Evolutionary conservation across 1,140 invertebrate genomes (phyloP).

Genomic region (Drosophila oshimai): DNA sequence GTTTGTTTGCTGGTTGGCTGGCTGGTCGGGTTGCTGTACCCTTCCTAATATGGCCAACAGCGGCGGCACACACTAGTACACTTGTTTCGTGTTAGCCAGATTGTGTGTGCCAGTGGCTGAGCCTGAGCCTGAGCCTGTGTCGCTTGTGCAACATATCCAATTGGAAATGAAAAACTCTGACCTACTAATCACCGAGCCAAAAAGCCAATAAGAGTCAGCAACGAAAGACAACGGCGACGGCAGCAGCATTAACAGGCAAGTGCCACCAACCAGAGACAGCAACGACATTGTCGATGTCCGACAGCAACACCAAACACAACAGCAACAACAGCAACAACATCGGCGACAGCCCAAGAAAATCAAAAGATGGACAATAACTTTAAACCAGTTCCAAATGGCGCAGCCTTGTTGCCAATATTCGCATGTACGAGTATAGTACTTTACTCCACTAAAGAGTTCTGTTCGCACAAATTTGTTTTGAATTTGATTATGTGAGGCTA

Average conservation of each 20-base stretch:
- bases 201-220: constrained; percentile 79
- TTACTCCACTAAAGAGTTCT: constrained; percentile 13
- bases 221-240: constrained; percentile 41
- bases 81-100: constrained; percentile 41
- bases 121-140: constrained; percentile 5
- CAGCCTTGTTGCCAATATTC: constrained; percentile 73
- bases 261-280: constrained; percentile 55
- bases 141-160: constrained; percentile 76
- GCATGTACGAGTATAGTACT: constrained; percentile 35
- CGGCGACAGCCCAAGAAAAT: constrained; percentile 71
- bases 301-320: constrained; percentile 31
- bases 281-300: constrained; percentile 37
- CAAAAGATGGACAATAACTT: constrained; percentile 80
- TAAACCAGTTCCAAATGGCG: constrained; percentile 68
- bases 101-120: constrained; percentile 14
- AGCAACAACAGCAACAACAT: constrained; percentile 50
- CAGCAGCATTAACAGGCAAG: constrained; percentile 26
- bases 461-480: constrained; percentile 76
- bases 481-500: constrained; percentile 69
- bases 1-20: constrained; percentile 12
- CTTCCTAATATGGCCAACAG: constrained; percentile 71
- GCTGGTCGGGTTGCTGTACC: constrained; percentile 58
- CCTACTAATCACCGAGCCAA: constrained; percentile 80
- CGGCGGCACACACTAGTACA: constrained; percentile 53
- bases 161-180: constrained; percentile 81